Evolutionary conservation across 2,888 invertebrate species (phyloP), one percentile per base, ranked within the genome.

Genomic region (Drosophila nigricruria): DNA sequence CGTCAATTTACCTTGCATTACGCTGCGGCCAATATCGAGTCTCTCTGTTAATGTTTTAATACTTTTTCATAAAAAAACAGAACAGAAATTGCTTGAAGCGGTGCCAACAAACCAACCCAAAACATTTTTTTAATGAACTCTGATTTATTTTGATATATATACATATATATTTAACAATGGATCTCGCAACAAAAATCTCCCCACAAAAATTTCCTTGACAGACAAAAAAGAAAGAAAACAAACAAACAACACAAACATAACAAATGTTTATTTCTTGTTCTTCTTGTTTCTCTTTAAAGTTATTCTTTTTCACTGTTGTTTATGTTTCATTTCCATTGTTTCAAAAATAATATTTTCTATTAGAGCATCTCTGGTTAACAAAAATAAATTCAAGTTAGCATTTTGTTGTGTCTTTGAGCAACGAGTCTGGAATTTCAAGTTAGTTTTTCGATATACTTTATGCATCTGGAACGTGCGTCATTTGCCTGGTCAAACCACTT

Each of bases 401-500:
- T 52, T 38, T 14, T 2, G 20, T 18, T 20, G 18, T 25, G 20
- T 40, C 27, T 16, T 9, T 0, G 38, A 38, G 27, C 12, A 42
- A n/a, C 20, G 32, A 20, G 42, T 50, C 40, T 47, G 27, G 47
- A 57, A 45, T 50, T 57, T 53, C 53, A 18, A 56, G 50, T 62
- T 54, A 58, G 54, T 45, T 66, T 47, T 66, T 47, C 27, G 18
- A 5, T 5, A 1, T 45, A 25, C 32, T 61, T 58, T 73, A 61
- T 68, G 62, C 58, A 58, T 43, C 49, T 56, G 58, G 62, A 56
- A 59, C 57, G 60, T 64, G 76, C 70, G 64, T 70, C 66, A 77
- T 77, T 53, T 62, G 61, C 60, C 52, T 73, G 73, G 79, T 64
- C 69, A 64, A 76, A 78, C 79, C 60, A 58, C 73, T 62, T 43